Percentiles rank a stretch among this genome's conserved stretches.
Evolutionary conservation across 2,113 vertebrate genomes (phyloP).

Genomic region (Passer montanus): DNA sequence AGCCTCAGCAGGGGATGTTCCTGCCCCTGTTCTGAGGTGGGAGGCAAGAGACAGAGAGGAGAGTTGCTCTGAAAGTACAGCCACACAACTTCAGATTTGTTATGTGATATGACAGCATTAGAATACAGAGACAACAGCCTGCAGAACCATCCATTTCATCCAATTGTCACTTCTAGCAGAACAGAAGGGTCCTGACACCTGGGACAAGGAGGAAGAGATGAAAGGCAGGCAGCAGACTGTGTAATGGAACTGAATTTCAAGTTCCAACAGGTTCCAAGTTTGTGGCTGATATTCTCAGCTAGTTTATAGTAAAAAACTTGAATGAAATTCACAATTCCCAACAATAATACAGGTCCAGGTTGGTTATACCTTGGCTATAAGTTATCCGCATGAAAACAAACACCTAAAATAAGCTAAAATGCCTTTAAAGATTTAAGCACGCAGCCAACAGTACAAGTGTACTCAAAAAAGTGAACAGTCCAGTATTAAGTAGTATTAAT

Average conservation of each 20-base stretch:
- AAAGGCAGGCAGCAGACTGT: background rate
- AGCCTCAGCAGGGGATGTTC: background rate
- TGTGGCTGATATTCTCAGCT: background rate
- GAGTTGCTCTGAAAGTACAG: background rate
- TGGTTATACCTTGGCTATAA: background rate
- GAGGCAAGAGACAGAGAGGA: background rate
- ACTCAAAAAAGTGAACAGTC: background rate
- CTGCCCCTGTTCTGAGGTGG: background rate
- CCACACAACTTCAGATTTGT: background rate
- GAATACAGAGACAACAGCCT: background rate
- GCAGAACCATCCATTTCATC: background rate
- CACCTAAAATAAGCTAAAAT: background rate
- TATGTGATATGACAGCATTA: background rate
- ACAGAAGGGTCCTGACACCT: background rate
- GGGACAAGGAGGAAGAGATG: accelerated
- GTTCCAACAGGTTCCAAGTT: background rate
- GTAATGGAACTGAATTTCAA: background rate
- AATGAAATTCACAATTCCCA: background rate
- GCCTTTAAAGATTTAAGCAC: background rate
- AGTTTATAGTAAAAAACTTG: background rate
- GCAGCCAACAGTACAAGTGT: background rate
- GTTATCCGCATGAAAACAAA: background rate
- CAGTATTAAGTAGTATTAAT: background rate
- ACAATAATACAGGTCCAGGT: background rate
- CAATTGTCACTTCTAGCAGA: background rate